Evolutionary conservation across 2,888 invertebrate species (phyloP), one percentile per base, ranked within the genome.

Genomic region (Drosophila ustulata): DNA sequence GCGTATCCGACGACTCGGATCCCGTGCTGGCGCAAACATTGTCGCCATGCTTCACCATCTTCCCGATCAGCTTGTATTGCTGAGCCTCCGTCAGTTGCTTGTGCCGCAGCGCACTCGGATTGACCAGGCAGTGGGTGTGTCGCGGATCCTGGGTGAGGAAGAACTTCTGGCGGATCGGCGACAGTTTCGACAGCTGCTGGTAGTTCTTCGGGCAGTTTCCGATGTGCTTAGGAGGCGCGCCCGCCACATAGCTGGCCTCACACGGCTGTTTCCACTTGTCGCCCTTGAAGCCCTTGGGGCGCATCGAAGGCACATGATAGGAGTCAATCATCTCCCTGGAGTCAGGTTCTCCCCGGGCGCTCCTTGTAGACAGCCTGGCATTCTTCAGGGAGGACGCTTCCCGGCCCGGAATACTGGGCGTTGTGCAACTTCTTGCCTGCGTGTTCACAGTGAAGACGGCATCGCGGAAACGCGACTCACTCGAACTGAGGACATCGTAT

Each of bases 101-200:
- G 49, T 75, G 71, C 4, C 89, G 84, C 52, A 91, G 49, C 0
- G 78, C 73, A n/a, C 81, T 75, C 0, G 91, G 91, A 69, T 92
- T 91, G 8, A 78, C 80, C 2, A 92, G 75, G 32, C 92, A 92
- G 57, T 89, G 80, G 0, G 80, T 75, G 43, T 87, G 86, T 0
- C 91, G 89, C 3, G 92, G 91, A 80, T 92, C 90, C 64, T 91
- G 91, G 0, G 92, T 92, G 1, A 92, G 75, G 25, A 89, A 89
- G 59, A 92, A 90, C 62, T 91, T 91, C 41, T 88, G 82, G 0
- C 89, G 75, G 0, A 71, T 51, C 18, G 82, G 77, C 11, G 91
- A 78, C 34, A 88, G 49, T 58, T 83, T 87, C 0, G 88, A 71
- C 11, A 89, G 46, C 37, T 86, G 71, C 11, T 82, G 71, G 13